Base-by-base conservation (phyloP, 2,113 vertebrate species). In the Halichoeres trimaculatus region DNA sequence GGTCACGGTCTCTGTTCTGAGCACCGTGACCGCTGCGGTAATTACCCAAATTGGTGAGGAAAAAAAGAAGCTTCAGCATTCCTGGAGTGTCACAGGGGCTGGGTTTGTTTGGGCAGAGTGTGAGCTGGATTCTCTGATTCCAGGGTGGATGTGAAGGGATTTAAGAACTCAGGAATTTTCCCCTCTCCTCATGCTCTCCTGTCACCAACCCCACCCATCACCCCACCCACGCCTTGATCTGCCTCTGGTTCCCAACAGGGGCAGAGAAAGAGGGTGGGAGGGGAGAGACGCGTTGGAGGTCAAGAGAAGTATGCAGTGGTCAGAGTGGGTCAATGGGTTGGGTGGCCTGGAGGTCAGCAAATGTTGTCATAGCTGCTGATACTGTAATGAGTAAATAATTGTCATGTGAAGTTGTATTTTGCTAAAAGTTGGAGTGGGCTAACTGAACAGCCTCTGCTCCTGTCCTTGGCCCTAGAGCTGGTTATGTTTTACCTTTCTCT, bases 1-100 rank as follows among this genome's bases (percentile, higher is more conserved):
- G 89, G 89, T 90, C 90, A 89, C 65, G 75, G 74, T 84, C 84
- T 91, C 70, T 81, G 69, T 81, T 89, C 84, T 90, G 85, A 93
- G 86, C 80, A 84, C 88, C 81, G 74, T 90, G 91, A 94, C 91
- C 78, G 69, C 83, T 77, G 54, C 43, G 76, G 86, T 89, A 90
- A 92, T 91, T 91, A 90, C 77, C 60, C 80, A 87, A 90, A 91
- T 92, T 90, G 85, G 72, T 70, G 62, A 80, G 45, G 64, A 58
- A 76, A 51, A 70, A 66, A 80, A 88, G 88, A 81, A 47, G 50
- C 77, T 50, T 77, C 43, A 59, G 85, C 85, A 92, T 92, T 92
- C 90, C 86, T 68, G 66, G 76, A 83, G 89, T 86, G 87, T 88
- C 85, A 89, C 77, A 88, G 75, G 63, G 86, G 74, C 80, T 75